Evolutionary conservation across 2,888 invertebrate genomes (phyloP).

Genomic region (Lasius platythorax): DNA sequence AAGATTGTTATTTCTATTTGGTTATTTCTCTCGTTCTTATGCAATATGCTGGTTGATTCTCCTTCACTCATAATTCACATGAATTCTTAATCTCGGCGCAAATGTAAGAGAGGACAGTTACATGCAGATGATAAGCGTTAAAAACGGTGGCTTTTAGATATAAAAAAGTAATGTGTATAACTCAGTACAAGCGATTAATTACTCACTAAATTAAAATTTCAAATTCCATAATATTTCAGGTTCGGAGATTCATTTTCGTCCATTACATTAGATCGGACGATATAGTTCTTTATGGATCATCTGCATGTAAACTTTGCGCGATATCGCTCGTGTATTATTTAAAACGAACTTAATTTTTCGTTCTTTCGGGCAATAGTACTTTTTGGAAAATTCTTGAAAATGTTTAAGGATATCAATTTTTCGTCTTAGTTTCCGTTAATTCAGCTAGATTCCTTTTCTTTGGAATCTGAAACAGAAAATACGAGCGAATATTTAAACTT

Average conservation of each 20-base stretch:
- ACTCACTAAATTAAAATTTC: constrained; percentile 15
- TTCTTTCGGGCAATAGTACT: constrained; percentile 63
- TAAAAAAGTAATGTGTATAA: constrained; percentile 14
- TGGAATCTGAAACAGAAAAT: constrained; percentile 88
- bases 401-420: constrained; percentile 69
- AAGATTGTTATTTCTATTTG: constrained; percentile 79
- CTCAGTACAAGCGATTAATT: constrained; percentile 36
- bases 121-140: constrained; percentile 55
- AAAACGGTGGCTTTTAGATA: constrained; percentile 12
- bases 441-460: constrained; percentile 91
- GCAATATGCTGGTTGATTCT: constrained; percentile 46
- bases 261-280: constrained; percentile 16
- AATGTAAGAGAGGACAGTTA: constrained; percentile 52
- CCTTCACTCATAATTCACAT: constrained; percentile 29
- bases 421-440: constrained; percentile 80
- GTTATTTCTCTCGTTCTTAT: constrained; percentile 61
- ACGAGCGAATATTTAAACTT: not conserved
- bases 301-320: constrained; percentile 59
- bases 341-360: constrained; percentile 42
- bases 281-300: constrained; percentile 41
- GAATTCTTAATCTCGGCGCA: constrained; percentile 53
- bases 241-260: not conserved
- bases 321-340: constrained; percentile 52
- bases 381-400: constrained; percentile 69
- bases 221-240: constrained; percentile 9